Evolutionary conservation across 2,888 invertebrate genomes (phyloP).

Genomic region (Drosophila lacicola): DNA sequence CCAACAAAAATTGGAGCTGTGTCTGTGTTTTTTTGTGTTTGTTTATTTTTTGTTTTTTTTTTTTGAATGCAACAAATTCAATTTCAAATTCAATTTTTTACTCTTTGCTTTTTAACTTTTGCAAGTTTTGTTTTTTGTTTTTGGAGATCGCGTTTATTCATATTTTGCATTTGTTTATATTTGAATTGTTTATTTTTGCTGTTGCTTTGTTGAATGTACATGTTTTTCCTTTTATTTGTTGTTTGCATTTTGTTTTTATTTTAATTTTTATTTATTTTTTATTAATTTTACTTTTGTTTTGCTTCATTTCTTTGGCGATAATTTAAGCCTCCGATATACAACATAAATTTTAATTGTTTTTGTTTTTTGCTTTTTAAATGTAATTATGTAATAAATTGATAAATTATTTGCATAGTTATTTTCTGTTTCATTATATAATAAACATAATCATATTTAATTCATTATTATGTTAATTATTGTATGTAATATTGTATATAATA

Average conservation of each 20-base stretch:
- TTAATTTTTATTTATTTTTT: slow-evolving; percentile 27
- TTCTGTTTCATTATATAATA: slow-evolving; percentile 9
- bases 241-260: slow-evolving; percentile 29
- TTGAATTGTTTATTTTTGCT: slow-evolving; percentile 31
- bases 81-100: slow-evolving; percentile 25
- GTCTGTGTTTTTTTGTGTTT: slow-evolving; percentile 1
- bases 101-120: slow-evolving; percentile 43
- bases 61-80: slow-evolving; percentile 49
- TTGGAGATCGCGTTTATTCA: slow-evolving; percentile 69
- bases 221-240: slow-evolving; percentile 32
- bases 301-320: slow-evolving; percentile 83
- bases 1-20: slow-evolving; percentile 34
- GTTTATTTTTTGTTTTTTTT: slow-evolving; percentile 6
- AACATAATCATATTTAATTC: slow-evolving; percentile 15
- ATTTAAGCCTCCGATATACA: slow-evolving; percentile 85
- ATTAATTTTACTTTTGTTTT: slow-evolving; percentile 60
- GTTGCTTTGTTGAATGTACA: slow-evolving; percentile 10
- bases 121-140: slow-evolving; percentile 37
- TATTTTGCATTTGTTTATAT: slow-evolving; percentile 42
- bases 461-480: slow-evolving; percentile 29
- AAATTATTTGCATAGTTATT: slow-evolving; percentile 65
- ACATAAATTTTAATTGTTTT: slow-evolving; percentile 65
- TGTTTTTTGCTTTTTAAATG: slow-evolving; percentile 20
- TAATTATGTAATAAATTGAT: slow-evolving; percentile 56
- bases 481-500: slow-evolving; percentile 26